phyloP scores from a whole-genome alignment of 1,140 invertebrate species.

The Microvelia longipes region DNA sequence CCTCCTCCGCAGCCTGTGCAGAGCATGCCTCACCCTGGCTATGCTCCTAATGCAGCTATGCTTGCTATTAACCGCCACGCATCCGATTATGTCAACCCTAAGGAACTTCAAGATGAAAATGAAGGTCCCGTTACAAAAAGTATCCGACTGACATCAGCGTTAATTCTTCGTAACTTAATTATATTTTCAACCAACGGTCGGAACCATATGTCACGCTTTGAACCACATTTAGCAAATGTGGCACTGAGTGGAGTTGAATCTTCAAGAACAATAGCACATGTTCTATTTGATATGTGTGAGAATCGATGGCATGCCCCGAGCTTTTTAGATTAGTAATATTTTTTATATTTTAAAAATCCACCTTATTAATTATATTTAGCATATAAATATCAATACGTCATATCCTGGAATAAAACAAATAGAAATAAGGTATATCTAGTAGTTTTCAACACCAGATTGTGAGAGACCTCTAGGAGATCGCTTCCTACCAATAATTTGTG shows the following conservation, averaged over 20 bases:
- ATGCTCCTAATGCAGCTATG: constrained; percentile 69
- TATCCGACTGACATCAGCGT: constrained; percentile 85
- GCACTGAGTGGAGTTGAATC: constrained; percentile 90
- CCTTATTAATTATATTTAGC: no score
- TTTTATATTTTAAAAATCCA: no score
- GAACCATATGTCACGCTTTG: constrained; percentile 78
- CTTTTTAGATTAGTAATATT: no score
- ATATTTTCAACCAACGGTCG: constrained; percentile 80
- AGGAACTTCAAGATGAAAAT: constrained; percentile 86
- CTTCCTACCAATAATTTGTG: no score
- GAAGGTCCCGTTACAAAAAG: constrained; percentile 98
- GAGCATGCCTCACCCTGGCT: constrained; percentile 39
- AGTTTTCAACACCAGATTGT: no score
- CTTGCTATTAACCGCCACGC: constrained; percentile 89
- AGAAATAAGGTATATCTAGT: no score
- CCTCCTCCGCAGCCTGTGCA: constrained; percentile 33
- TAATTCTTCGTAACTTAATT: constrained; percentile 92
- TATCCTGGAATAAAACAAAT: no score
- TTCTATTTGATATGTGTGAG: constrained; percentile 61
- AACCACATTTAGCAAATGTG: constrained; percentile 77
- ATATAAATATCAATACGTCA: no score
- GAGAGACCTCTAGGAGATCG: no score
- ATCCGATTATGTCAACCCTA: constrained; percentile 71
- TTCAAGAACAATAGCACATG: constrained; percentile 84
- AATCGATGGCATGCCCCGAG: constrained; percentile 13